Evolutionary conservation across 2,797 vertebrate genomes (phyloP).

Genomic region (Megalops cyprinoides): DNA sequence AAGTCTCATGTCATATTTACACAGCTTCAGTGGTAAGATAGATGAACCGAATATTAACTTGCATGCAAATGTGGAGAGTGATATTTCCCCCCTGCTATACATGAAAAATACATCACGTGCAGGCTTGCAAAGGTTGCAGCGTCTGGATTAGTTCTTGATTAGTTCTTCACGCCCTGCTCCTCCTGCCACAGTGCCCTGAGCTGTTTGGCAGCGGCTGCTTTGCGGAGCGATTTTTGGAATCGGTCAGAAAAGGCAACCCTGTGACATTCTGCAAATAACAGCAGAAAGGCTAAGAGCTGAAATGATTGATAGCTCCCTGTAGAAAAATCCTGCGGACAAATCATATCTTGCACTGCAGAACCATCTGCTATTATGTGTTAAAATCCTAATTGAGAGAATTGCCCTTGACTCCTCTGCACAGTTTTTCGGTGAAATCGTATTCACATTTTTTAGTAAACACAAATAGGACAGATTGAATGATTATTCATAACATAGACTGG

Average conservation of each 20-base stretch:
- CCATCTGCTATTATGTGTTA: background rate
- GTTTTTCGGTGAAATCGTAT: background rate
- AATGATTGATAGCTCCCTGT: conserved; percentile 11
- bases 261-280: no score
- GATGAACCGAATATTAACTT: no score
- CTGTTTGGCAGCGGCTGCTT: background rate
- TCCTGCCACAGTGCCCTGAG: background rate
- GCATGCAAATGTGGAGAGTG: background rate
- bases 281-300: background rate
- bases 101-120: background rate
- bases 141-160: background rate
- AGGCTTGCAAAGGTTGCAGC: background rate
- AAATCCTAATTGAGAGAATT: conserved; percentile 10
- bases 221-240: background rate
- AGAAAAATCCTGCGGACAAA: background rate
- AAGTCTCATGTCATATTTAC: no score
- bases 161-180: background rate
- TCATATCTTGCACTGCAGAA: background rate
- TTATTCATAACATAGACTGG: background rate
- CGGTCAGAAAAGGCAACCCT: background rate
- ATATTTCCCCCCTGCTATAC: background rate
- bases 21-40: no score
- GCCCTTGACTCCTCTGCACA: conserved; percentile 9
- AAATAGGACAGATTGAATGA: background rate
- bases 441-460: background rate